Evolutionary conservation across 2,113 vertebrate species (phyloP).

Genomic region (Tragulus kanchil): DNA sequence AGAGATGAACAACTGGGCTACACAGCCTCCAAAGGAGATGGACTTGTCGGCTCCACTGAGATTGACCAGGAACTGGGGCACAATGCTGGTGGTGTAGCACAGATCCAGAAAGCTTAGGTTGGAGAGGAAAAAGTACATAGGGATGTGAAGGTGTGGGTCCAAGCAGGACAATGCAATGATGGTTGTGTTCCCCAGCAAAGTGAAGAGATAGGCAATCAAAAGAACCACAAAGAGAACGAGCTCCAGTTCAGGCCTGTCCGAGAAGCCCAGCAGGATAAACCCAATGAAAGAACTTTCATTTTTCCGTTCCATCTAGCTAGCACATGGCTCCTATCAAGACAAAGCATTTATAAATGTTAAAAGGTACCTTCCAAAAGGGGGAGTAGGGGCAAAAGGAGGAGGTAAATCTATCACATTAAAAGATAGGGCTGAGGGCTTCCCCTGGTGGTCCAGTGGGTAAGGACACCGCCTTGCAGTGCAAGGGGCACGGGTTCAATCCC

Average conservation of each 20-base stretch:
- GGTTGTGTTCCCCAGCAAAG: neutral
- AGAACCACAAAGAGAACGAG: slow-evolving; percentile 11
- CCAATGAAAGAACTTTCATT: neutral
- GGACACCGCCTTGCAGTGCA: no score
- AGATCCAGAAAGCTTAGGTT: neutral
- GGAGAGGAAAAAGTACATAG: neutral
- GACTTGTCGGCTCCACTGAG: neutral
- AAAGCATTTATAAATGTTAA: neutral
- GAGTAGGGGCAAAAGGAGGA: neutral
- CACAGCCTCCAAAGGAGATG: slow-evolving; percentile 15
- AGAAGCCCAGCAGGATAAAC: slow-evolving; percentile 58
- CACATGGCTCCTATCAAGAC: neutral
- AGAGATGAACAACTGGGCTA: slow-evolving; percentile 37
- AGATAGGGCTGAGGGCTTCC: no score
- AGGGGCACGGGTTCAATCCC: no score
- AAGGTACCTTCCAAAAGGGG: neutral
- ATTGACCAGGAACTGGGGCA: neutral
- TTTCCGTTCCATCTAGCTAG: neutral
- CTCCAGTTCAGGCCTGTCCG: neutral
- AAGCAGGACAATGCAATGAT: neutral
- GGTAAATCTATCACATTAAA: no score
- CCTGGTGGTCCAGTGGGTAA: no score
- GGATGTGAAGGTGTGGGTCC: neutral
- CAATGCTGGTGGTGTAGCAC: neutral
- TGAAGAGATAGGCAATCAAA: neutral